Conservation (phyloP, 2,888 invertebrate species). For the Drosophila tanythrix region DNA sequence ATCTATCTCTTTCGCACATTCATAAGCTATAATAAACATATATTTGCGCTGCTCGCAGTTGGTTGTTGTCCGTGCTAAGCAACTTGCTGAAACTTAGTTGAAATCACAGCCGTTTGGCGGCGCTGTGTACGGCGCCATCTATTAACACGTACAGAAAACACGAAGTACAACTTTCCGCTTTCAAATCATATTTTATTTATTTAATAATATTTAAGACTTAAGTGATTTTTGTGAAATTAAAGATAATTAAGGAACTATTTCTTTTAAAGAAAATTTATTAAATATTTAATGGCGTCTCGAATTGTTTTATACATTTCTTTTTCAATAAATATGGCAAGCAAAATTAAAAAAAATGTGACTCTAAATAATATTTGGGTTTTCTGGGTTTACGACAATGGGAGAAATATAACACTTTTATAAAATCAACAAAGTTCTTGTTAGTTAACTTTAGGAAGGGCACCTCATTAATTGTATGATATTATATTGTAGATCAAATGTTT, state of each 20-base stretch:
- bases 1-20: conserved; percentile 11
- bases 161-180: not conserved
- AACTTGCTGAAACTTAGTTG: not conserved
- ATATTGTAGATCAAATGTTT: not conserved
- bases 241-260: not conserved
- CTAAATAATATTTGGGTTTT: not conserved
- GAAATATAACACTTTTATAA: not conserved
- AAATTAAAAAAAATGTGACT: not conserved
- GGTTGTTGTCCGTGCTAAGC: conserved; percentile 33
- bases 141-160: not conserved
- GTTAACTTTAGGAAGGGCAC: not conserved
- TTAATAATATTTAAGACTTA: not conserved
- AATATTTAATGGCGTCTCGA: not conserved
- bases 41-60: not conserved
- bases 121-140: conserved; percentile 12
- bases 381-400: not conserved
- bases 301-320: not conserved
- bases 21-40: not conserved
- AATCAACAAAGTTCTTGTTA: no score
- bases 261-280: not conserved
- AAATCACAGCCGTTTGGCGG: not conserved
- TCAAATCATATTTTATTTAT: not conserved
- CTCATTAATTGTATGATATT: not conserved
- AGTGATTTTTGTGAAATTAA: not conserved
- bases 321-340: not conserved